Conservation (phyloP, 1,140 invertebrate species). For the Euwallacea similis region DNA sequence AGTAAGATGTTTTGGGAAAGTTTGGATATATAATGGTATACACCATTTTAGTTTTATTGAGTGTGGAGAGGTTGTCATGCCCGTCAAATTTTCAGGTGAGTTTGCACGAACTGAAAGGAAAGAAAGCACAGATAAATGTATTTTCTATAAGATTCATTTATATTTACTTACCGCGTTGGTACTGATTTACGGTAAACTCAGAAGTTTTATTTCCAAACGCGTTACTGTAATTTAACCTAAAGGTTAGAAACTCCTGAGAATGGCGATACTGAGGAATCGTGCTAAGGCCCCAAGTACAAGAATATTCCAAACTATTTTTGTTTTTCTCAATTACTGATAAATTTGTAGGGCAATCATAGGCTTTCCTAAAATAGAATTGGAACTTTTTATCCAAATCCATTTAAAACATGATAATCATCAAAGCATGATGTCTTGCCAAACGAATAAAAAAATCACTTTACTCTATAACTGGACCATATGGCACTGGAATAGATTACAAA, state of each 20-base stretch:
- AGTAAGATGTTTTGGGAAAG: conserved; percentile 61
- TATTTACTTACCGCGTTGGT: conserved; percentile 57
- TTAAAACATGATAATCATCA: no score
- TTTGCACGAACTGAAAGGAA: conserved; percentile 50
- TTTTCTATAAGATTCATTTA: no score
- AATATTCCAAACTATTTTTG: conserved; percentile 40
- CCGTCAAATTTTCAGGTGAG: conserved; percentile 59
- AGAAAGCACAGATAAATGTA: no score
- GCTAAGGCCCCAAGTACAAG: conserved; percentile 59
- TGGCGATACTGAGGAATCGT: conserved; percentile 66
- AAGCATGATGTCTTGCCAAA: no score
- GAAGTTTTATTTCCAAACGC: conserved; percentile 57
- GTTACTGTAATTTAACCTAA: conserved; percentile 60
- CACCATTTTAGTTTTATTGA: conserved; percentile 63
- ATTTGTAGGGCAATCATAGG: conserved; percentile 40
- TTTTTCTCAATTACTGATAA: not conserved
- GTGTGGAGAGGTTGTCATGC: conserved; percentile 59
- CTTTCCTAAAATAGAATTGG: no score
- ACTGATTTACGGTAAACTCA: conserved; percentile 63
- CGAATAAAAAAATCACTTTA: no score
- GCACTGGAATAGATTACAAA: no score
- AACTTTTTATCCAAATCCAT: no score
- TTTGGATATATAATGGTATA: conserved; percentile 60
- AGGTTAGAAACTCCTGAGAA: conserved; percentile 59
- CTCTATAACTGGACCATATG: no score